Percentiles rank a stretch among this genome's conserved stretches.
Evolutionary conservation across 2,113 vertebrate genomes (phyloP).

Genomic region (Muntiacus reevesi): DNA sequence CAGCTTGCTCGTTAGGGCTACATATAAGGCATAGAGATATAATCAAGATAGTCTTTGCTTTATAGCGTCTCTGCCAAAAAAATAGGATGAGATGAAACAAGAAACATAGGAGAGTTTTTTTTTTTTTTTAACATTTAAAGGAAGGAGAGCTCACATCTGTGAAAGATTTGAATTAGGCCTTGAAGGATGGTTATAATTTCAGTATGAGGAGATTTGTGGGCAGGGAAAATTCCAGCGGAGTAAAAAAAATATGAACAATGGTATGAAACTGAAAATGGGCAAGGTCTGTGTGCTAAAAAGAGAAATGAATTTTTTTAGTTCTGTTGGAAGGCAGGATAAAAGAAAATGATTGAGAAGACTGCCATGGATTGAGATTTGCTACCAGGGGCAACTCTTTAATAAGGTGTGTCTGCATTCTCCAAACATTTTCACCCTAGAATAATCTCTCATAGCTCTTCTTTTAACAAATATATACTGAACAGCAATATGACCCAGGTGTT

Average conservation of each 20-base stretch:
- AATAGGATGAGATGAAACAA: slow-evolving; percentile 53
- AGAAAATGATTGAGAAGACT: not conserved
- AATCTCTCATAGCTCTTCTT: not conserved
- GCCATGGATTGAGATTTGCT: not conserved
- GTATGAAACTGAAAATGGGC: slow-evolving; percentile 14
- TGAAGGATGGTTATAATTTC: slow-evolving; percentile 57
- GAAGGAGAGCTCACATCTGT: slow-evolving; percentile 39
- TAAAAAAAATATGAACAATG: slow-evolving; percentile 46
- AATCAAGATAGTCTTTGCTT: slow-evolving; percentile 66
- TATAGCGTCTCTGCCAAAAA: slow-evolving; percentile 59
- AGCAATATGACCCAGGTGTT: not conserved
- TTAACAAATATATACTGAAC: not conserved
- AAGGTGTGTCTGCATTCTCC: not conserved
- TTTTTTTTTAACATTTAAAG: not conserved
- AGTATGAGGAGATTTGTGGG: slow-evolving; percentile 32
- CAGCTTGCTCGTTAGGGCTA: slow-evolving; percentile 74
- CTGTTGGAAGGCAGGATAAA: not conserved
- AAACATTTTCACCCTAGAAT: not conserved
- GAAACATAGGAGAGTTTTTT: slow-evolving; percentile 28
- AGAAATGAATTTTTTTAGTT: slow-evolving; percentile 7
- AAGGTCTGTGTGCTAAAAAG: not conserved
- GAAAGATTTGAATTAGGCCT: slow-evolving; percentile 55
- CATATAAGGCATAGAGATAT: slow-evolving; percentile 63
- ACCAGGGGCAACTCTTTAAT: not conserved
- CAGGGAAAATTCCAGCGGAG: not conserved